Base-by-base conservation (phyloP, 2,888 invertebrate species). In the Eumerus sabulonum region DNA sequence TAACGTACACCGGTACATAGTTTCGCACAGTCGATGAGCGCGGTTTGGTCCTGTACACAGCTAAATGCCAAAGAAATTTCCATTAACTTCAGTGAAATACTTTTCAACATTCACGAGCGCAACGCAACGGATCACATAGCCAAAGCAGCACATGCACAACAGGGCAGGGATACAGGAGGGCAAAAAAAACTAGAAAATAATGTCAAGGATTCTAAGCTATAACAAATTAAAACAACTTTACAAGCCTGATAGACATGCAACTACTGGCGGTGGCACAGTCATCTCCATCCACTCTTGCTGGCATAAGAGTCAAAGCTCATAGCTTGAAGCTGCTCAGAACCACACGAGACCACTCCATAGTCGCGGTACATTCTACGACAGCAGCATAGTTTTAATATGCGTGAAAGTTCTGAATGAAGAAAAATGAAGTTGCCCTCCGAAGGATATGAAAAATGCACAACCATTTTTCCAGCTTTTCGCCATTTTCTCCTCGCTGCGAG, bases 211-310 rank as follows among this genome's bases (percentile, higher is more conserved):
- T 74, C 79, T 70, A 60, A 79, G 79, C 79, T 50, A 79, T 79
- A 79, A 79, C 79, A 79, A 79, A 79, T 79, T 79, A 74, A 74
- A 79, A 79, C 68, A 79, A 79, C 79, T 79, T 79, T 79, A 79
- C 74, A 79, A 79, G 79, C 79, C 45, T 79, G 68, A 79, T 79
- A 79, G 79, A 79, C 79, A 79, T 74, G 63, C 50, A 63, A 67
- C 45, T 13, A 16, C 9, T 45, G 2, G 45, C 14, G 62, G 45
- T 45, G 62, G 12, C 40, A 40, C 40, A 14, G 27, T 4, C 27
- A n/a, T n/a, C n/a, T n/a, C 7, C 27, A 27, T 7, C 27, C 27
- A 27, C 2, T 7, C 2, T 27, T 4, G 27, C 7, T 27, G 7
- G 27, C 7, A 7, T 7, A 27, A 27, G 27, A 27, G 27, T 27